These are phyloP conservation scores for Miniopterus natalensis DNA, from an alignment of 2,113 vertebrate species.

Conservation along the genomic window DNA sequence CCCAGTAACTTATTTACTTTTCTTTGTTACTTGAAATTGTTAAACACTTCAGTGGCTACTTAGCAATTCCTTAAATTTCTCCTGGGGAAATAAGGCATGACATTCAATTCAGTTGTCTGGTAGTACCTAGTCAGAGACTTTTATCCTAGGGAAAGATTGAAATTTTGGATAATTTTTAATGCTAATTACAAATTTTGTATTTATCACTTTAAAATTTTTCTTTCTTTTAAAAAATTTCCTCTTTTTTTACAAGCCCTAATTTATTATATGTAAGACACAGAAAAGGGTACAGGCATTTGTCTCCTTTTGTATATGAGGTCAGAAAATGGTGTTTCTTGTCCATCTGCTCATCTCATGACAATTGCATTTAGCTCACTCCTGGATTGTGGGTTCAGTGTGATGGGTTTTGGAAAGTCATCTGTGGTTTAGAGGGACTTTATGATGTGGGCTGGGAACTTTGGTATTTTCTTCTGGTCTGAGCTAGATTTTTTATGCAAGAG, in stretches of 20 bases:
- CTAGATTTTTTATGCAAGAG: not conserved
- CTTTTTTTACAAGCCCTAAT: not conserved
- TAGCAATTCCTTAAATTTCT: not conserved
- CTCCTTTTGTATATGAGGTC: not conserved
- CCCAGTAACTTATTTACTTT: conserved; percentile 8
- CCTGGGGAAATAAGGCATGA: not conserved
- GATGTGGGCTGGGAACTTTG: conserved; percentile 35
- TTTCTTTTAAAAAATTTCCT: not conserved
- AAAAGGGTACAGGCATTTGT: not conserved
- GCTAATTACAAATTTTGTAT: not conserved
- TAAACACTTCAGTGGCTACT: not conserved
- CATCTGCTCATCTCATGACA: not conserved
- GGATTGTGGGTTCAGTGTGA: not conserved
- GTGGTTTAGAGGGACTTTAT: not conserved
- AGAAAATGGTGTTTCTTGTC: not conserved
- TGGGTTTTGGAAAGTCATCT: not conserved
- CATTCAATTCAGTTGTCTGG: not conserved
- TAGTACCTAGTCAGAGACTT: not conserved
- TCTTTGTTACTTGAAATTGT: not conserved
- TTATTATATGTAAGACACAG: not conserved
- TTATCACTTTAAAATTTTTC: conserved; percentile 6
- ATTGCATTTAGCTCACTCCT: not conserved
- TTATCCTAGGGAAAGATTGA: not conserved
- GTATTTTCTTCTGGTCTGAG: conserved; percentile 41
- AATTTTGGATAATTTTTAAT: not conserved